These are phyloP conservation scores for Microtus richardsoni DNA, from an alignment of 2,113 vertebrate genomes.

Conservation along the genomic window DNA sequence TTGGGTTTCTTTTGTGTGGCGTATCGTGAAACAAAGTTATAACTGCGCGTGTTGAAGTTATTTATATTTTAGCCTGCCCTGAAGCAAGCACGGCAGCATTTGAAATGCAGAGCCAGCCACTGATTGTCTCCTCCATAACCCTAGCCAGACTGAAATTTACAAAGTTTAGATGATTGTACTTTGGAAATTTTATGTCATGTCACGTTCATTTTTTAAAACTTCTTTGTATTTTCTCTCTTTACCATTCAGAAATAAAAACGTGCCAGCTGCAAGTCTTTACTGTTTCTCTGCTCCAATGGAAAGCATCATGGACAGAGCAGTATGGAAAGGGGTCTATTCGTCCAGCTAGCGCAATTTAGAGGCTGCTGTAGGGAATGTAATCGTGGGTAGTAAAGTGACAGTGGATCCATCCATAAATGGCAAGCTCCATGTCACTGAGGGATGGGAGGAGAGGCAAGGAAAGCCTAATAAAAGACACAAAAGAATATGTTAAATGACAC, in stretches of 20 bases:
- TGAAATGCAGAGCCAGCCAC: not conserved
- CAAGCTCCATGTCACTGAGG: not conserved
- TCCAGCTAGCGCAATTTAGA: not conserved
- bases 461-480: not conserved
- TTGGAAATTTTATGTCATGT: slow-evolving; percentile 47
- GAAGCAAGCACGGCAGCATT: not conserved
- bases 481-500: not conserved
- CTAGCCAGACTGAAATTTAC: not conserved
- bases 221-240: slow-evolving; percentile 48
- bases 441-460: not conserved
- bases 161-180: slow-evolving; percentile 45
- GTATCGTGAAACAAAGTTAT: not conserved
- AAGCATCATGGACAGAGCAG: not conserved
- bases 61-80: slow-evolving; percentile 1
- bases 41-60: not conserved
- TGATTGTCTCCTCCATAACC: not conserved
- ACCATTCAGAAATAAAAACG: slow-evolving; percentile 43
- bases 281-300: not conserved
- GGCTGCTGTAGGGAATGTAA: not conserved
- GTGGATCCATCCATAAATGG: not conserved
- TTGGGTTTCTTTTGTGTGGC: not conserved
- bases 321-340: not conserved
- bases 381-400: not conserved
- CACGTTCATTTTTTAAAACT: slow-evolving; percentile 36
- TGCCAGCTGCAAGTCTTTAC: slow-evolving; percentile 26